Conservation (phyloP, 92 coral and sea anemone genomes). For the Palythoa grandis region DNA sequence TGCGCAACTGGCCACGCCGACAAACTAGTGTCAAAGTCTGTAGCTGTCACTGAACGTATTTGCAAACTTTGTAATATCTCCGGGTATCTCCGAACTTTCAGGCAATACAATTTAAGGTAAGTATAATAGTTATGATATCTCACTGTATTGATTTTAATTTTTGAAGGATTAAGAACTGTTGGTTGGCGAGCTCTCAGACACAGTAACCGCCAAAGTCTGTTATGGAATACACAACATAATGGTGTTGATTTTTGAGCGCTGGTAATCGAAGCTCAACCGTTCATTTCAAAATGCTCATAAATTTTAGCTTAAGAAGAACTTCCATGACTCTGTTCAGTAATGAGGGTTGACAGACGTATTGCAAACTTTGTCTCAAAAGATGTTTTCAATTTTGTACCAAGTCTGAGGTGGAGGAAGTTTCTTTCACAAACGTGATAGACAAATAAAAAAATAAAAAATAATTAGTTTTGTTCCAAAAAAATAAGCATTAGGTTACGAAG, state of each 20-base stretch:
- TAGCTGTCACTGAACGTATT: neutral
- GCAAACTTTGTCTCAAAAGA: too few relatives aligned
- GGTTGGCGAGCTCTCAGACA: neutral
- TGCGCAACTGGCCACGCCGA: neutral
- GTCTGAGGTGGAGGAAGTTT: too few relatives aligned
- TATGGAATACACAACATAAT: neutral
- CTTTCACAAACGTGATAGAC: too few relatives aligned
- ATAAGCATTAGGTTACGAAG: too few relatives aligned
- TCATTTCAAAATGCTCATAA: neutral
- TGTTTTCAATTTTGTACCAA: too few relatives aligned
- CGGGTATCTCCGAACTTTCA: neutral
- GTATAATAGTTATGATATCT: neutral
- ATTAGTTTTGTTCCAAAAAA: too few relatives aligned
- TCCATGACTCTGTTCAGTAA: too few relatives aligned
- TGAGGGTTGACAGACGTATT: too few relatives aligned
- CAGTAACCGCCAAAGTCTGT: neutral
- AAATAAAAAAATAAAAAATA: too few relatives aligned
- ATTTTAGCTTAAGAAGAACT: too few relatives aligned
- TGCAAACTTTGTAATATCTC: neutral
- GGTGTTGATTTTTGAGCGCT: too few relatives aligned
- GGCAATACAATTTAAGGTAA: constrained; percentile 13
- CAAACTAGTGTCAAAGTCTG: neutral
- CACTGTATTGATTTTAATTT: neutral
- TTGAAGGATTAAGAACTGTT: neutral
- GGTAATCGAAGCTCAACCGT: neutral